Percentiles rank a stretch among this genome's conserved stretches.
phyloP scores from a whole-genome alignment of 2,888 invertebrate species.

The Drosophila picticornis region DNA sequence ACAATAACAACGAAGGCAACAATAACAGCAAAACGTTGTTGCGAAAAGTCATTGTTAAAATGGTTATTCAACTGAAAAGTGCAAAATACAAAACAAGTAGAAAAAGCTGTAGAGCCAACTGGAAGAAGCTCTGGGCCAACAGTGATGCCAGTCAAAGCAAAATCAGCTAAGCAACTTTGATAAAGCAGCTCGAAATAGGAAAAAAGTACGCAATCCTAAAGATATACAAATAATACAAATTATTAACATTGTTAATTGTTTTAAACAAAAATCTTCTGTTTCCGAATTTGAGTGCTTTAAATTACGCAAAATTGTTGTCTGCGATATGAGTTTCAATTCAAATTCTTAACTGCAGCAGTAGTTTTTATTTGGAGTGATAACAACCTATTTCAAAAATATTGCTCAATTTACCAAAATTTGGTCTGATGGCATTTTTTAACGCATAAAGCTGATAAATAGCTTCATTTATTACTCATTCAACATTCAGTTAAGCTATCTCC shows the following conservation, averaged over 20 bases:
- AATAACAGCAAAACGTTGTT: constrained; percentile 17
- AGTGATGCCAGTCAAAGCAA: background rate
- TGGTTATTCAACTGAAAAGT: constrained; percentile 58
- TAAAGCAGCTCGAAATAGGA: background rate
- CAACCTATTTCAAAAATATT: background rate
- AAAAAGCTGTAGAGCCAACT: constrained; percentile 3
- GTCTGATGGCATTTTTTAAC: background rate
- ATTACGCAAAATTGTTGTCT: background rate
- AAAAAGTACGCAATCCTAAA: too few species aligned
- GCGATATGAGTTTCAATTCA: background rate
- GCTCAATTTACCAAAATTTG: background rate
- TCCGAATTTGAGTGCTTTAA: background rate
- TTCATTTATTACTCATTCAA: background rate
- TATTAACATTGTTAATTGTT: too few species aligned
- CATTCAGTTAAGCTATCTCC: background rate
- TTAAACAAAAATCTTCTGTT: background rate
- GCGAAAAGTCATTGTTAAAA: constrained; percentile 57
- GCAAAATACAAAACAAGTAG: constrained; percentile 53
- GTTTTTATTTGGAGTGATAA: background rate
- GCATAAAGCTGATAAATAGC: background rate
- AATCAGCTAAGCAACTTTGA: background rate
- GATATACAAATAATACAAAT: too few species aligned
- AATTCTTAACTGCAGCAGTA: background rate
- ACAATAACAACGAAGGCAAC: constrained; percentile 15
- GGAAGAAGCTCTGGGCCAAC: constrained; percentile 12